Evolutionary conservation across 2,888 invertebrate species (phyloP), one percentile per base, ranked within the genome.

Genomic region (Dryobota labecula): DNA sequence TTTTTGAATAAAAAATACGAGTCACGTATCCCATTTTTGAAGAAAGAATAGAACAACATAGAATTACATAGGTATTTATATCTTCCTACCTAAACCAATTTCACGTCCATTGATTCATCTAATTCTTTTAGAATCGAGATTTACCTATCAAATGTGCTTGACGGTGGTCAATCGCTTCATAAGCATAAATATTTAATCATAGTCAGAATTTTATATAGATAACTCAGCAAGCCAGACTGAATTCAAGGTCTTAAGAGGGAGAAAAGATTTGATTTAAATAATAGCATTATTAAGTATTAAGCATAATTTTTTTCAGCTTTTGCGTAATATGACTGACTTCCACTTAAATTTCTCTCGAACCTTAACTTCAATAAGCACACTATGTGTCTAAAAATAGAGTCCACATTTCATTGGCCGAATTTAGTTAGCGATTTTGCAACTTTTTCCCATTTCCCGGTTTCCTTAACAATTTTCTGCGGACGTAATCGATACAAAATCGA

Each of bases 401-500:
- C 1, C 8, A 30, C 15, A 49, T 67, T 74, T 11, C 38, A 2
- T 4, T 78, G 67, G 11, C 2, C 1, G 11, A 57, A 38, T 38
- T 66, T 13, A 0, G 7, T 15, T 20, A 6, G 6, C 0, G 24
- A 67, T 79, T 78, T 47, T 67, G 65, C 57, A 66, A 70, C 20
- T 51, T 79, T 82, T 63, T 57, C 33, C 41, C 13, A 75, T 70
- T 84, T 79, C 66, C 70, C 49, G 57, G 87, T 87, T 86, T 71
- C 51, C 58, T 60, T 68, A 70, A 72, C 73, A 74, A 76, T 82
- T 84, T 78, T 65, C 73, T 78, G 67, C 58, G 67, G 73, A 80
- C 74, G 70, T 75, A 78, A 80, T 74, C 71, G 79, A 78, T 86
- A 66, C 51, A 56, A 70, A 74, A 70, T 80, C 83, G 85, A 85